Base-by-base conservation (phyloP, 2,797 vertebrate genomes). In the Fratercula arctica region DNA sequence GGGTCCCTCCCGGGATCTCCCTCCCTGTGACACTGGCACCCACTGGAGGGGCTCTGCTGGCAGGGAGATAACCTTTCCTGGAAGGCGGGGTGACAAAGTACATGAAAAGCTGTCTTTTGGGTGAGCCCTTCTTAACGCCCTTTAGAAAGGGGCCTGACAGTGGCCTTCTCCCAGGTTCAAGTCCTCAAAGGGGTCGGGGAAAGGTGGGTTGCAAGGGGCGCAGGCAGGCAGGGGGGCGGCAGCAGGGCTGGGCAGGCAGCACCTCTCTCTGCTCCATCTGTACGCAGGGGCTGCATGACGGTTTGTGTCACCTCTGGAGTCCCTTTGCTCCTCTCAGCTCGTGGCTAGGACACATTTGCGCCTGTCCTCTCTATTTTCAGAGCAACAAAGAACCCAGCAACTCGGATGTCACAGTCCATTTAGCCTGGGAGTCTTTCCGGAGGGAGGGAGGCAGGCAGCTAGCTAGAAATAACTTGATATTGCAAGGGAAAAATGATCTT, bases 241-340 rank as follows among this genome's bases (percentile, higher is more conserved):
- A 45, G 56, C 57, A 45, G 28, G 12, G 29, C 46, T 10, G 19
- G 41, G 19, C 25, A 39, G 29, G 33, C 50, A 82, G 59, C 33
- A 19, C 75, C 50, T 76, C 4, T 0, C 16, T 69, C 37, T 2
- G 3, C 20, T 84, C 46, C 3, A 3, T 35, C 28, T 53, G 2
- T 33, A 4, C 0, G 2, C 29, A 1, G 1, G 0, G 3, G 16
- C 18, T 88, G 43, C 5, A 0, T 13, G 54, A 21, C 13, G 21
- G 37, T 69, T 91, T 73, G 8, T 9, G 6, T 74, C 48, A 17
- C 21, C 33, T 64, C 46, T 69, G 64, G 57, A 56, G 46, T 14
- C 35, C 33, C 13, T 48, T 29, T 83, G 66, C 41, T 77, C 8
- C 29, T 89, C 64, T 83, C 4, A 11, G n/a, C 50, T 87, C 14